A percentile compares a stretch with the other conserved stretches of the same genome.
Conservation (phyloP, 2,797 vertebrate species). For the Cuculus canorus region DNA sequence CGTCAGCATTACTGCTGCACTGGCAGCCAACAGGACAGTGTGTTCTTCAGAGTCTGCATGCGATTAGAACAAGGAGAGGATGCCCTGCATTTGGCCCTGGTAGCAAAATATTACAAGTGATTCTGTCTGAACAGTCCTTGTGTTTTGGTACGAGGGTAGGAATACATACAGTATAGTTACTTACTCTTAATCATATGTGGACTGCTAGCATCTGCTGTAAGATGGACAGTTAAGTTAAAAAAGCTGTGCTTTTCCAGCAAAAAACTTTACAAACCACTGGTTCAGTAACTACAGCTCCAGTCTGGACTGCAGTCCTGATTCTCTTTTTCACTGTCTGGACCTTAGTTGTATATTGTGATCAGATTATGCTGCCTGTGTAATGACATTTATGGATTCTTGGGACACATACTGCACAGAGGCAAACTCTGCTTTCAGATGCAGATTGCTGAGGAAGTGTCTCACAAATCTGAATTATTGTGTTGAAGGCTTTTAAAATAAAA, state of each 20-base stretch:
- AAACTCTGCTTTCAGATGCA: background rate
- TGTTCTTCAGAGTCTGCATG: background rate
- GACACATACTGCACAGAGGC: background rate
- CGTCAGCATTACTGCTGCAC: background rate
- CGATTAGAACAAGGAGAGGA: background rate
- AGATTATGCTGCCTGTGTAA: background rate
- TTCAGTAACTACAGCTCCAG: background rate
- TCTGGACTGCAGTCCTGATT: background rate
- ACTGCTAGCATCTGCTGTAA: background rate
- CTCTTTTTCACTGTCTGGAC: background rate
- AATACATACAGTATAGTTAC: background rate
- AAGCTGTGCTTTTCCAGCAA: background rate
- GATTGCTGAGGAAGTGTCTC: background rate
- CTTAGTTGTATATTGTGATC: background rate
- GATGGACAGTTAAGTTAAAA: background rate
- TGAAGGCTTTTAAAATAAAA: background rate
- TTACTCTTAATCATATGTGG: background rate
- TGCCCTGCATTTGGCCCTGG: background rate
- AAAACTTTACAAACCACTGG: background rate
- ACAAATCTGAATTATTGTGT: background rate
- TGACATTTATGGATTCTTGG: background rate
- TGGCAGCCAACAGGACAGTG: background rate
- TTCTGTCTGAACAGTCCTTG: background rate
- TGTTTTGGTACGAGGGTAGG: background rate
- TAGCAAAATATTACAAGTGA: background rate